Evolutionary conservation across 2,113 vertebrate genomes (phyloP).

Genomic region (Triplophysa siluroides): DNA sequence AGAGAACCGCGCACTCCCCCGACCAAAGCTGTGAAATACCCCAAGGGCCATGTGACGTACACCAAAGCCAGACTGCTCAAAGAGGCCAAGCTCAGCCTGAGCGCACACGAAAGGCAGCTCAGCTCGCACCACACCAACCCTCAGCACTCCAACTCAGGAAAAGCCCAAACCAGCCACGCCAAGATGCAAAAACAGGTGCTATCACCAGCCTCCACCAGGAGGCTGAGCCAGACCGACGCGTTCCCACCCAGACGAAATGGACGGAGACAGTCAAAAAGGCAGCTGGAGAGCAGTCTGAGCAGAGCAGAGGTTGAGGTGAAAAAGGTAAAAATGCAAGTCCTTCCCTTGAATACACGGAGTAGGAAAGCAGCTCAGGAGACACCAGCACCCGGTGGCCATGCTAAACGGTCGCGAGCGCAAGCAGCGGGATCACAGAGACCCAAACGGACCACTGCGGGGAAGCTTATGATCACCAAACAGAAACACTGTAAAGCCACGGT

Average conservation of each 20-base stretch:
- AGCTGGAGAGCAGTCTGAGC: conserved; percentile 68
- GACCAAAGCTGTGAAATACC: conserved; percentile 91
- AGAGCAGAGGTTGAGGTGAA: conserved; percentile 43
- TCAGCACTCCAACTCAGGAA: conserved; percentile 90
- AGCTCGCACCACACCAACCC: conserved; percentile 74
- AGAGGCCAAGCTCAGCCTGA: conserved; percentile 87
- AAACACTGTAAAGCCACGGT: conserved; percentile 57
- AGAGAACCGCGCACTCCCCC: conserved; percentile 83
- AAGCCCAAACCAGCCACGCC: conserved; percentile 89
- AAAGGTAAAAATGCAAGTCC: conserved; percentile 50
- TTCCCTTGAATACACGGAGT: conserved; percentile 71
- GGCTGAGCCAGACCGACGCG: conserved; percentile 78
- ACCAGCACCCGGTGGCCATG: background rate
- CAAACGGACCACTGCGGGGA: conserved; percentile 75
- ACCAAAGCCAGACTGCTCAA: conserved; percentile 94
- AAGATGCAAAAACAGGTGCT: conserved; percentile 92
- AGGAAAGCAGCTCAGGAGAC: conserved; percentile 66
- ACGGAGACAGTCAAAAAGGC: conserved; percentile 86
- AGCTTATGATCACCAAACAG: conserved; percentile 79
- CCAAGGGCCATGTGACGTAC: conserved; percentile 90
- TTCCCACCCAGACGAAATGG: conserved; percentile 82
- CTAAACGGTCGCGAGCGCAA: conserved; percentile 15
- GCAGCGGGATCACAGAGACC: conserved; percentile 67
- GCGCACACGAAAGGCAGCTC: conserved; percentile 81
- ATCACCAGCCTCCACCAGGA: conserved; percentile 76